Percentiles rank a stretch among this genome's conserved stretches.
These are phyloP conservation scores for Tromatobia lineatoria DNA, from an alignment of 2,888 invertebrate genomes.

Conservation along the genomic window DNA sequence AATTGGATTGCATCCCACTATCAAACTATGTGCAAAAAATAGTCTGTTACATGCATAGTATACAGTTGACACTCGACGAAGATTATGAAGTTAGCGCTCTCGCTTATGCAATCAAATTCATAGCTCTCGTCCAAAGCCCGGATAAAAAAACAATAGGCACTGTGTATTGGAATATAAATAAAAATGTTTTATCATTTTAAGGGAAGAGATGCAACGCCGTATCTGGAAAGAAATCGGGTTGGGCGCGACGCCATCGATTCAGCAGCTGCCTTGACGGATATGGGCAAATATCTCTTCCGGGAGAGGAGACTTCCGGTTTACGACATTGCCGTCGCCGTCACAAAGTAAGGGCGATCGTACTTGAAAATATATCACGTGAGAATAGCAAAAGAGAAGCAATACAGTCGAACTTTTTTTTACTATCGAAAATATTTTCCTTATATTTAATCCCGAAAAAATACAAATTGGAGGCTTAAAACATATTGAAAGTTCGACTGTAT, in stretches of 20 bases:
- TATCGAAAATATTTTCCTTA: background rate
- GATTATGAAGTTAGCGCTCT: too few relatives aligned
- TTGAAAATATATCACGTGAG: slow-evolving; percentile 33
- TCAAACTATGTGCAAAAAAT: too few relatives aligned
- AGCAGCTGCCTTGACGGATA: slow-evolving; percentile 97
- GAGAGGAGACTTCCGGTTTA: slow-evolving; percentile 97
- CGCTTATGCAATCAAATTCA: too few relatives aligned
- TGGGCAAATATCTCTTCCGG: slow-evolving; percentile 98
- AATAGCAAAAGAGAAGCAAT: background rate
- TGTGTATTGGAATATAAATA: slow-evolving; percentile 1
- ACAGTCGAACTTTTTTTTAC: background rate
- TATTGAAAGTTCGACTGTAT: background rate
- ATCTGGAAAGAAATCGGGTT: slow-evolving; percentile 96
- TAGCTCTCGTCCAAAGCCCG: too few relatives aligned
- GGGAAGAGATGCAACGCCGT: slow-evolving; percentile 98
- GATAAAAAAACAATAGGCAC: background rate
- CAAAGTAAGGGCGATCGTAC: slow-evolving; percentile 91
- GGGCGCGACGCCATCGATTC: slow-evolving; percentile 98
- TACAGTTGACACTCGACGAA: too few relatives aligned
- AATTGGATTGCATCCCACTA: too few relatives aligned
- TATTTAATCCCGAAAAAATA: background rate
- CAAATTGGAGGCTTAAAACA: background rate
- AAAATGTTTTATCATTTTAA: slow-evolving; percentile 82
- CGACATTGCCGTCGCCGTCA: slow-evolving; percentile 98
- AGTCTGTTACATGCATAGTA: too few relatives aligned